Conservation (phyloP, 2,113 vertebrate species). For the Heloderma charlesbogerti region DNA sequence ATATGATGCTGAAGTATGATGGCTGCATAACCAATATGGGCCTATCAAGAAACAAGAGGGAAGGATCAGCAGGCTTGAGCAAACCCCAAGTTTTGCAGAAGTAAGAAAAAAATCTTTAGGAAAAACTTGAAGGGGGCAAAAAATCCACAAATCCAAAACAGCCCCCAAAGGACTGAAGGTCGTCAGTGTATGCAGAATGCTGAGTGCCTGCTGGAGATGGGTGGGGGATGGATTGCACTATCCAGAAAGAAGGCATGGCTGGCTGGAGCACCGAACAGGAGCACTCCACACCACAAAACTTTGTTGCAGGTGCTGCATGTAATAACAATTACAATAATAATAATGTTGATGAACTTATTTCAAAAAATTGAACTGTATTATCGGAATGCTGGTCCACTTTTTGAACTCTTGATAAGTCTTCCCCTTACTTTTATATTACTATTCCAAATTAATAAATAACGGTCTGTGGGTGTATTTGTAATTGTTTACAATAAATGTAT, state of each 20-base stretch:
- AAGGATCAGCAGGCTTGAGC: background rate
- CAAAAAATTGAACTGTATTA: too few relatives aligned
- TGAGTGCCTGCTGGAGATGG: background rate
- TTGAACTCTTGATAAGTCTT: too few relatives aligned
- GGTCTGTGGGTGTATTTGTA: too few relatives aligned
- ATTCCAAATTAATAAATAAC: too few relatives aligned
- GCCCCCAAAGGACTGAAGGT: background rate
- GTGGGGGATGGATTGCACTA: background rate
- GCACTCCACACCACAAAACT: too few relatives aligned
- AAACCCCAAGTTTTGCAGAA: background rate
- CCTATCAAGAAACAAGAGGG: background rate
- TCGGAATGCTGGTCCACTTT: too few relatives aligned
- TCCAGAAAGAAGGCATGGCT: background rate
- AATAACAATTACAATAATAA: too few relatives aligned
- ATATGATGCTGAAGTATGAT: background rate
- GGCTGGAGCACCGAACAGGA: too few relatives aligned
- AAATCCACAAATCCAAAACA: background rate
- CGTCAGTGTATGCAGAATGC: background rate
- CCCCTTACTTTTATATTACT: too few relatives aligned
- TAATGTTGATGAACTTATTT: too few relatives aligned
- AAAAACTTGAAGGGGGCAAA: background rate
- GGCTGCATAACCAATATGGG: background rate
- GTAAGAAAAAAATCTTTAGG: background rate
- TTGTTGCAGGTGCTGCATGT: too few relatives aligned
- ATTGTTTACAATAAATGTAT: too few relatives aligned